A percentile compares a stretch with the other conserved stretches of the same genome.
These are phyloP conservation scores for Anniella stebbinsi DNA, from an alignment of 2,797 vertebrate genomes.

Conservation along the genomic window DNA sequence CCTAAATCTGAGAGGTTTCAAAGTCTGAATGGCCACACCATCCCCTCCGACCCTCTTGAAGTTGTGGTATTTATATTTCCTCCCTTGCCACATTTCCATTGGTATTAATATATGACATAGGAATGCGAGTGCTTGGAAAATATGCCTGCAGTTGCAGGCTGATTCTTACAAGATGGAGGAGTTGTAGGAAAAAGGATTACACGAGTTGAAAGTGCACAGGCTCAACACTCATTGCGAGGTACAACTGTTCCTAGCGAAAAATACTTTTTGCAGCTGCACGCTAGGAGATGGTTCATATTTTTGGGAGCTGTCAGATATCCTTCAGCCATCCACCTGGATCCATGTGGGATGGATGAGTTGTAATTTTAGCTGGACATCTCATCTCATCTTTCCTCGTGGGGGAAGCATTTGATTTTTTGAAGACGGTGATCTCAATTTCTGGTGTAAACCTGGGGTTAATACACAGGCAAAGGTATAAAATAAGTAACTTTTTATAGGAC, in stretches of 20 bases:
- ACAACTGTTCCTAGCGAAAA: constrained; percentile 76
- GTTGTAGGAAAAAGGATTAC: constrained; percentile 80
- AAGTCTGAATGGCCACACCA: neutral
- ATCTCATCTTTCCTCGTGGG: neutral
- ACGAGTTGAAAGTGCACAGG: constrained; percentile 72
- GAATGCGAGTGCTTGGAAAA: constrained; percentile 77
- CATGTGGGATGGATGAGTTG: constrained; percentile 9
- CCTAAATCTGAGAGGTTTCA: neutral
- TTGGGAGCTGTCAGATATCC: constrained; percentile 33
- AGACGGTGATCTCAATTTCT: accelerated
- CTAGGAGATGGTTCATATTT: constrained; percentile 62
- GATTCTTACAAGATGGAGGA: constrained; percentile 75
- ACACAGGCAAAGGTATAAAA: neutral
- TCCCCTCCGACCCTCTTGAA: constrained; percentile 26
- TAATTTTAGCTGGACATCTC: constrained; percentile 20
- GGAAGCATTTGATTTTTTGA: neutral
- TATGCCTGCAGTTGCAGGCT: constrained; percentile 63
- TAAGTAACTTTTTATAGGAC: neutral
- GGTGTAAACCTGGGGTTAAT: neutral
- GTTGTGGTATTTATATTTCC: constrained; percentile 60
- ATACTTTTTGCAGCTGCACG: constrained; percentile 74
- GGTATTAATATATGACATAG: constrained; percentile 67
- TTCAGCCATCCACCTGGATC: constrained; percentile 46
- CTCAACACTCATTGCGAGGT: constrained; percentile 67
- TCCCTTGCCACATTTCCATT: constrained; percentile 53